Base-by-base conservation (phyloP, 2,797 vertebrate genomes). In the Okamejei kenojei region DNA sequence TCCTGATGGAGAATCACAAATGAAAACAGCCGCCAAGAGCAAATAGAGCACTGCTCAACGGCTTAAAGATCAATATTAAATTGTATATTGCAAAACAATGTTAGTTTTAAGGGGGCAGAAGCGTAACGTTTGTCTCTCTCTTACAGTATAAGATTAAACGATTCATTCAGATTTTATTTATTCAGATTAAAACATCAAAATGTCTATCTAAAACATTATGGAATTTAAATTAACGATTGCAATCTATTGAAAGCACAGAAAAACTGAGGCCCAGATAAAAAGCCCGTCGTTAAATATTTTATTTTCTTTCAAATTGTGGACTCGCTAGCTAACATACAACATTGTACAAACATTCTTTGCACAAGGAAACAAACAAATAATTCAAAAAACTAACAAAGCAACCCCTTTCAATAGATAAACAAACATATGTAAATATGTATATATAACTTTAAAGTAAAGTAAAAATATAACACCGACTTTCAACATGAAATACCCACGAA, bases 391-490 rank as follows among this genome's bases (percentile, higher is more conserved):
- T 97, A 98, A 96, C 95, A 96, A 95, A 97, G 96, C 96, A 96
- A 96, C 96, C 97, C 95, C 95, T 96, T 98, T 98, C 98, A 99
- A 99, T 99, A 99, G 97, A 97, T 97, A 98, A 97, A 98, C 98
- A 98, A 98, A 98, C 97, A 98, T 97, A 54, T 92, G 26, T 92
- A 26, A 38, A 90, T 90, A 71, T 91, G 5, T 96, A 97, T 98
- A 97, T 98, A 97, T 96, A 98, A 97, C 96, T 96, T 96, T 97
- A 95, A 97, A 97, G 96, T 96, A 97, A 97, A 97, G 96, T 96
- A 97, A 97, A 97, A 97, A 97, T 96, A 96, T 96, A 96, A 96
- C 96, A 97, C 95, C 94, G 94, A 97, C 95, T 96, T 97, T 97
- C 95, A 94, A 97, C 95, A 96, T 96, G 96, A 97, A 97, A 97